These are phyloP conservation scores for Eupithecia tripunctaria DNA, from an alignment of 2,888 invertebrate genomes.

Conservation along the genomic window DNA sequence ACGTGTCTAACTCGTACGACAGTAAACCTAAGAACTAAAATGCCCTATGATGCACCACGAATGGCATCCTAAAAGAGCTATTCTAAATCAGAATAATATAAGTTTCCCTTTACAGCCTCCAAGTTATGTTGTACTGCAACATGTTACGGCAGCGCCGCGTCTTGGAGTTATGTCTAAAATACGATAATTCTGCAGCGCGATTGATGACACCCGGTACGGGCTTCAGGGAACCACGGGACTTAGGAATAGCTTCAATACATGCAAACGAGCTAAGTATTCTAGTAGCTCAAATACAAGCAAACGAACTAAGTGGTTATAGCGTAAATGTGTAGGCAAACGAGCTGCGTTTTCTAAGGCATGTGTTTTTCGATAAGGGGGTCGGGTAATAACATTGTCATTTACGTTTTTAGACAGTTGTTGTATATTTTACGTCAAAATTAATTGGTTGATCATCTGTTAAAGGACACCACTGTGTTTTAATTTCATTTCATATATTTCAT, in stretches of 20 bases:
- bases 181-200: slow-evolving; percentile 28
- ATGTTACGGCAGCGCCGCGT: slow-evolving; percentile 1
- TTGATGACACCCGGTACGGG: slow-evolving; percentile 18
- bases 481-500: too few relatives aligned
- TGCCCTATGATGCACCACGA: not conserved
- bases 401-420: not conserved
- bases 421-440: not conserved
- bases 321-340: not conserved
- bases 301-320: not conserved
- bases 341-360: not conserved
- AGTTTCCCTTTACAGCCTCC: not conserved
- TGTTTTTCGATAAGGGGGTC: not conserved
- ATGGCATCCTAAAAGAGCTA: not conserved
- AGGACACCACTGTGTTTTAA: too few relatives aligned
- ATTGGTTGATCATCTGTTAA: not conserved
- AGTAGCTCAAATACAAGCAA: too few relatives aligned
- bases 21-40: not conserved
- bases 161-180: slow-evolving; percentile 22
- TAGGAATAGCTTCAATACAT: not conserved
- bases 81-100: not conserved
- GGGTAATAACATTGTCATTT: too few relatives aligned
- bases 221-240: slow-evolving; percentile 35
- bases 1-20: not conserved
- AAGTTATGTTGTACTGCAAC: slow-evolving; percentile 11
- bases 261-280: not conserved